Base-by-base conservation (phyloP, 2,888 invertebrate genomes). In the Hirtodrosophila histrioides region DNA sequence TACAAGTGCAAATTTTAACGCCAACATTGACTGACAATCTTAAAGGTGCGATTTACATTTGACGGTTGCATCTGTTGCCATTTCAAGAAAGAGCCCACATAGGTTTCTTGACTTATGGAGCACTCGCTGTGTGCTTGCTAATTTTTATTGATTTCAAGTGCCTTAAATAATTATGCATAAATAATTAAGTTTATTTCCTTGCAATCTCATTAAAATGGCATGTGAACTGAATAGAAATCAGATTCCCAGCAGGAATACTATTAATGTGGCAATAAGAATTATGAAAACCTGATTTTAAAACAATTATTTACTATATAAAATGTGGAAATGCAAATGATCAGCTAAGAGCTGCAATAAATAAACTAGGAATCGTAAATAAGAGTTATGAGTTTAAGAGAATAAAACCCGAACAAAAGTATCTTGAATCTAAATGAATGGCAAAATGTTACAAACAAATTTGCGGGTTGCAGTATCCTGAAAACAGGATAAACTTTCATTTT, bases 1-100 rank as follows among this genome's bases (percentile, higher is more conserved):
- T 43, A 36, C 39, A 54, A 57, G 64, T 68, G 77, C 53, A 68
- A 75, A 66, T 66, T 71, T 54, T 46, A 57, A 75, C 80, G 84
- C 84, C 78, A 73, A 83, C 84, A 62, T 75, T 41, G 40, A 43
- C 17, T 55, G 31, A 4, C 45, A 36, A 45, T 35, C 29, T 36
- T 36, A 3, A n/a, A 62, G 54, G 55, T 71, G 71, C 49, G 33
- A 37, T 43, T 48, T 33, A 10, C 36, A 33, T 57, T 40, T 43
- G 29, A 40, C 50, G 39, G 33, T 41, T 60, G 60, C 55, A 49
- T 45, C 64, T 57, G 46, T 49, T 70, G 53, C 53, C 66, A 50
- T 53, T 62, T 56, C 12, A 10, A 53, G 57, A 36, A n/a, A 29
- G 54, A 69, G 17, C 75, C 69, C 57, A 74, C 75, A 73, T 69